These are phyloP conservation scores for Pseudopleuronectes americanus DNA, from an alignment of 2,797 vertebrate species.

Conservation along the genomic window DNA sequence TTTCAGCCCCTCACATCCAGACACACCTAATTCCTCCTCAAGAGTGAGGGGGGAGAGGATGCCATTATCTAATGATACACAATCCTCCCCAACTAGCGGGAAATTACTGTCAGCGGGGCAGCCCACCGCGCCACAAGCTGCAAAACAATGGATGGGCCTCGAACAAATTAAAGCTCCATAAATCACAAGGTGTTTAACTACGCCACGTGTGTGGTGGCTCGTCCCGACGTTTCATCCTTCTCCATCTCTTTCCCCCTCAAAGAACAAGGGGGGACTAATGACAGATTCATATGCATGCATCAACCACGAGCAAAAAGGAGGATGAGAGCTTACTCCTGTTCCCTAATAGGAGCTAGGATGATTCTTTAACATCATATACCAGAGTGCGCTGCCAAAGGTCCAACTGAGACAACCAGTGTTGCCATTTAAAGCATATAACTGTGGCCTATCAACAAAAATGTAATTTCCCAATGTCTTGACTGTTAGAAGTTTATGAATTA, in stretches of 20 bases:
- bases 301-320: constrained; percentile 15
- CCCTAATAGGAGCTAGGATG: constrained; percentile 31
- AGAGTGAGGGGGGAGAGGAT: constrained; percentile 53
- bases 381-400: constrained; percentile 5
- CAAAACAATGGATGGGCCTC: constrained; percentile 74
- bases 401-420: neutral
- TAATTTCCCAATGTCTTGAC: no score
- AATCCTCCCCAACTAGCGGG: constrained; percentile 75
- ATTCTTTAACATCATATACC: constrained; percentile 11
- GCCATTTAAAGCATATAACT: neutral
- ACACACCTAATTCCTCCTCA: constrained; percentile 61
- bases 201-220: neutral
- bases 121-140: constrained; percentile 57
- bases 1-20: constrained; percentile 32
- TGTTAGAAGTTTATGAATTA: no score
- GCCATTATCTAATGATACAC: constrained; percentile 78
- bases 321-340: constrained; percentile 10
- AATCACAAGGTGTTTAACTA: constrained; percentile 81
- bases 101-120: constrained; percentile 81
- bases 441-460: no score
- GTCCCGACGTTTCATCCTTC: constrained; percentile 14
- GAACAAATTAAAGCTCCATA: constrained; percentile 81
- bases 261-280: constrained; percentile 37
- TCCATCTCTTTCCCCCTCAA: constrained; percentile 9
- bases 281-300: constrained; percentile 51